Base-by-base conservation (phyloP, 2,797 vertebrate species). In the Huso huso region DNA sequence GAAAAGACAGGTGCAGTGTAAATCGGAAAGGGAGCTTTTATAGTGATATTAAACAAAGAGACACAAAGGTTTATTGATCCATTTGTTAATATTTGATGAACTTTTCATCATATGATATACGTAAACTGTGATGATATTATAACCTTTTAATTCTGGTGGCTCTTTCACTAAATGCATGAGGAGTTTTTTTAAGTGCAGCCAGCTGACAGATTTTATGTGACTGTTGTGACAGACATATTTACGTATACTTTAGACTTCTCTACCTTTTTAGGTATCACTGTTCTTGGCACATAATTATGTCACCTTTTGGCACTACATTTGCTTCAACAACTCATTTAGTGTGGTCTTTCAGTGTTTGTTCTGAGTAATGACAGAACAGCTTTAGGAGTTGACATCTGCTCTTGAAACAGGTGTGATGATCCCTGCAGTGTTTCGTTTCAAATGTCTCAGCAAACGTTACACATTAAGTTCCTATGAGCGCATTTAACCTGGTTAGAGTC, bases 161-260 rank as follows among this genome's bases (percentile, higher is more conserved):
- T 37, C 23, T 37, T 37, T 37, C 23, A 37, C 23, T 37, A 4
- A 37, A 37, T 37, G 23, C 23, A 37, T 37, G 23, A 37, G 23
- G 23, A 37, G 2, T 37, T 37, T 37, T 37, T 37, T 37, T 55
- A 69, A 65, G 78, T 84, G 63, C 80, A 78, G 73, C 82, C 82
- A 81, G 75, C 57, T 76, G 83, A 82, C 81, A 85, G 86, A 88
- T 88, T 87, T 77, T 37, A 37, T 37, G 23, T 37, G 23, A 37
- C 23, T 18, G 15, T 37, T 37, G 23, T 37, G 23, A 55, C 2
- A 4, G 6, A 11, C 3, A 65, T 10, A 51, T 48, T 57, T 23
- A 6, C 6, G 11, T 37, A 65, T 23, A 48, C 23, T 37, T 37
- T 37, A 37, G 23, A 37, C 23, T 37, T 37, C 48, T 58, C 65